Evolutionary conservation across 2,888 invertebrate genomes (phyloP), one percentile per base, ranked within the genome.

Genomic region (Helleia helle): DNA sequence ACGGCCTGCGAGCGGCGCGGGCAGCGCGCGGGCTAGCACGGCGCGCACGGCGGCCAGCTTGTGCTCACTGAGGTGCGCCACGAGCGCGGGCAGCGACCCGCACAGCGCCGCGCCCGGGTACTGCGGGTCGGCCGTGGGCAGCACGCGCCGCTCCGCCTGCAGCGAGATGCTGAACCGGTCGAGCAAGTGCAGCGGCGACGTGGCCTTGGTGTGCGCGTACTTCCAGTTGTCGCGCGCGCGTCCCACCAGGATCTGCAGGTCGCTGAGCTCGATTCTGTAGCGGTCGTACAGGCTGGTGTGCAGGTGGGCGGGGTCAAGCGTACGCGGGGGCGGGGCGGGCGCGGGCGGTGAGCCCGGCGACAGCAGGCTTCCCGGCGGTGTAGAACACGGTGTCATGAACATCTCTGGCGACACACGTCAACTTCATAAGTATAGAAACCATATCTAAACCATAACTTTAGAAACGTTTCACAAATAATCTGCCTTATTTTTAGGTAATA

Each of bases 161-260:
- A 4, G 62, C 15, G 88, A 86, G 48, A 91, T 90, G 62, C 87
- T 90, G 71, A 94, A 93, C 57, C 91, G 86, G 62, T 95, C 95
- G 24, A 98, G 81, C 17, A 97, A 88, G 62, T 97, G 97, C 52
- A 96, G 83, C 37, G 90, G 89, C 1, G 96, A 96, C 7, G 94
- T 91, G 26, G 92, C 92, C 66, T 93, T 91, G 13, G 92, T 88
- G 58, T 94, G 92, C 2, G 95, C 95, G 62, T 93, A 93, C 57
- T 93, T 91, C 93, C 95, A 96, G 71, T 94, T 93, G 64, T 97
- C 96, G 49, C 92, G 91, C 24, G 92, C 93, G 65, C 92, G 91
- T 1, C 96, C 96, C 36, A 96, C 93, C 51, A 98, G 76, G 38
- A 97, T 91, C 79, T 97, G 95, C 52, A 92, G 74, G 57, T 95